A percentile compares a stretch with the other conserved stretches of the same genome.
Conservation (phyloP, 2,888 invertebrate species). For the Carpatolechia fugitivella region DNA sequence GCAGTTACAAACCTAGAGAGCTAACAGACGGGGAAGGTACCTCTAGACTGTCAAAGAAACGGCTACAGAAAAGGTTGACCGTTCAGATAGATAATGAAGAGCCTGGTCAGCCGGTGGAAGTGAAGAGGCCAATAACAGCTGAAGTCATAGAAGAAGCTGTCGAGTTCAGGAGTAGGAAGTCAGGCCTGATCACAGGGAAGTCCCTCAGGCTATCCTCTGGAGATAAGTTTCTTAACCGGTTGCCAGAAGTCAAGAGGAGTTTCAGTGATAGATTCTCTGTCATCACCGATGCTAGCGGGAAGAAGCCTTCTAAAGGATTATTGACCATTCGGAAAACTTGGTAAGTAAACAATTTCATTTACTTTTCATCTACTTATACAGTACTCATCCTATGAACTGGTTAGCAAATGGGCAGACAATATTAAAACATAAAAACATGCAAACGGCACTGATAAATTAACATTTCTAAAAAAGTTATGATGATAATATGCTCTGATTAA, state of each 20-base stretch:
- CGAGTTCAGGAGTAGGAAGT: conserved; percentile 43
- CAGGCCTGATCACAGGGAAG: conserved; percentile 49
- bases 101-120: conserved; percentile 26
- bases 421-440: too few relatives aligned
- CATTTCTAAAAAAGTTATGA: too few relatives aligned
- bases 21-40: conserved; percentile 47
- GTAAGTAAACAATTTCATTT: conserved; percentile 40
- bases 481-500: too few relatives aligned
- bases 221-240: conserved; percentile 35
- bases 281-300: conserved; percentile 57
- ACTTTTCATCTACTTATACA: not conserved
- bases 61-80: conserved; percentile 29
- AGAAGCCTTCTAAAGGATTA: conserved; percentile 52
- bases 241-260: conserved; percentile 69
- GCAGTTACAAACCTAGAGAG: conserved; percentile 54
- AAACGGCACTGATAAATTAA: too few relatives aligned
- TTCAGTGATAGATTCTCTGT: conserved; percentile 70
- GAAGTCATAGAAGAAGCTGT: conserved; percentile 31
- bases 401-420: too few relatives aligned
- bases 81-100: conserved; percentile 28
- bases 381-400: too few relatives aligned
- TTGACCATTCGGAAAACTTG: conserved; percentile 74
- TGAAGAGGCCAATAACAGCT: conserved; percentile 18
- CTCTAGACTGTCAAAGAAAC: conserved; percentile 38
- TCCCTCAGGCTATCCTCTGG: conserved; percentile 56